These are phyloP conservation scores for Galagoides demidoff DNA, from an alignment of 2,797 vertebrate species.

Conservation along the genomic window DNA sequence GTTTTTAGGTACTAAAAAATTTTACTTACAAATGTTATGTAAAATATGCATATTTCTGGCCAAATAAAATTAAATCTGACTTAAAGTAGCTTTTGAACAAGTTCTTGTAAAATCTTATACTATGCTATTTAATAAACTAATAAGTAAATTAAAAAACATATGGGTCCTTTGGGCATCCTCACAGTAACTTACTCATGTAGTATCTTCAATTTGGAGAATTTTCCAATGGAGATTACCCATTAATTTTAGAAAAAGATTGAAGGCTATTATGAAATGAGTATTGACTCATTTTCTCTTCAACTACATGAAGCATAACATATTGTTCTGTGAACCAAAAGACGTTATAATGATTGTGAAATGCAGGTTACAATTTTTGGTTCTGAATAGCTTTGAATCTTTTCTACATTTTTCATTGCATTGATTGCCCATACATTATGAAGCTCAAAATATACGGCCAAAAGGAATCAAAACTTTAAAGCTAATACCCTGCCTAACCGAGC, in stretches of 20 bases:
- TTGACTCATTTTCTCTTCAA: slow-evolving; percentile 39
- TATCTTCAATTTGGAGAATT: background rate
- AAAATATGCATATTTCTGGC: background rate
- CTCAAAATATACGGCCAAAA: background rate
- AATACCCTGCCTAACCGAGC: background rate
- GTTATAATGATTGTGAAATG: slow-evolving; percentile 48
- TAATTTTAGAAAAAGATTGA: slow-evolving; percentile 42
- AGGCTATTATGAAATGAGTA: background rate
- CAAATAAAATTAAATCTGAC: background rate
- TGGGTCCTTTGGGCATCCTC: background rate
- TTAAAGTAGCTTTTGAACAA: background rate
- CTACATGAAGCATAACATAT: slow-evolving; percentile 41
- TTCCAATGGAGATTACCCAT: background rate
- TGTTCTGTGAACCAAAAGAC: slow-evolving; percentile 40
- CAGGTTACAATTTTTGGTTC: background rate
- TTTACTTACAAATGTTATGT: background rate
- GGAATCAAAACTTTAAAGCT: background rate
- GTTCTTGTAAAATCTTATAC: background rate
- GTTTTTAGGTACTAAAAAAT: background rate
- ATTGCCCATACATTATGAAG: background rate
- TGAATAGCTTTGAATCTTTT: slow-evolving; percentile 41
- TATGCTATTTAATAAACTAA: background rate
- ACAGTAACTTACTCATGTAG: background rate
- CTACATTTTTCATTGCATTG: background rate
- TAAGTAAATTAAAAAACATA: background rate